These are phyloP conservation scores for Poecilia latipinna DNA, from an alignment of 2,113 vertebrate species.

Conservation along the genomic window DNA sequence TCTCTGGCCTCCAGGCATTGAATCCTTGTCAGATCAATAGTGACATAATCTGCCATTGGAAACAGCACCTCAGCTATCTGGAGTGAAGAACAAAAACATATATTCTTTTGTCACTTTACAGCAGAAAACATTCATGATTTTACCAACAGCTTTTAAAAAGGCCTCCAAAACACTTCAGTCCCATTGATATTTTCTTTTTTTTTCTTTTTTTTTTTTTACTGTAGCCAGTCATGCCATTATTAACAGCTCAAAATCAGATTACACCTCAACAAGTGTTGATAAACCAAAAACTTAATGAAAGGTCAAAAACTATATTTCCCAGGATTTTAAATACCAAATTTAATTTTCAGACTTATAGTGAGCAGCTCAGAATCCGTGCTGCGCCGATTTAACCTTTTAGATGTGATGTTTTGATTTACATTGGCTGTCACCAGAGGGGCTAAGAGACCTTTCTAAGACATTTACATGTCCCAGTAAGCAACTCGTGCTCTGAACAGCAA, in stretches of 20 bases:
- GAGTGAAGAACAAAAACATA: constrained; percentile 5
- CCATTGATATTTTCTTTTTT: neutral
- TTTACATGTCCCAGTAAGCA: neutral
- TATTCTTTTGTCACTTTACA: neutral
- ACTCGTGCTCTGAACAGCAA: constrained; percentile 22
- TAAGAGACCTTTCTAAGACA: constrained; percentile 35
- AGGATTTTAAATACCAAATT: neutral
- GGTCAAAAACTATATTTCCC: neutral
- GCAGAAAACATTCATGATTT: neutral
- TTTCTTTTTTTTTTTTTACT: neutral
- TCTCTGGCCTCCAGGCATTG: constrained; percentile 87
- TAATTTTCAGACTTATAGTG: neutral
- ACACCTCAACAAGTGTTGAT: neutral
- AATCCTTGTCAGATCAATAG: constrained; percentile 86
- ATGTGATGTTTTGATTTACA: constrained; percentile 18
- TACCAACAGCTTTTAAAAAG: neutral
- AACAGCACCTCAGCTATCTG: constrained; percentile 92
- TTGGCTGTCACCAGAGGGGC: constrained; percentile 67
- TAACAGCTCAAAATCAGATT: neutral
- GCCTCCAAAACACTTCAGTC: neutral
- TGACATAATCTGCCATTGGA: constrained; percentile 84
- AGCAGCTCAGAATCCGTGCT: neutral
- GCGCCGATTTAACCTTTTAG: constrained; percentile 10
- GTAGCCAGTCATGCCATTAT: neutral
- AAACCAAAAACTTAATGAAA: neutral